Evolutionary conservation across 2,888 invertebrate genomes (phyloP), one percentile per base, ranked within the genome.

Genomic region (Drosophila pseudotakahashii): DNA sequence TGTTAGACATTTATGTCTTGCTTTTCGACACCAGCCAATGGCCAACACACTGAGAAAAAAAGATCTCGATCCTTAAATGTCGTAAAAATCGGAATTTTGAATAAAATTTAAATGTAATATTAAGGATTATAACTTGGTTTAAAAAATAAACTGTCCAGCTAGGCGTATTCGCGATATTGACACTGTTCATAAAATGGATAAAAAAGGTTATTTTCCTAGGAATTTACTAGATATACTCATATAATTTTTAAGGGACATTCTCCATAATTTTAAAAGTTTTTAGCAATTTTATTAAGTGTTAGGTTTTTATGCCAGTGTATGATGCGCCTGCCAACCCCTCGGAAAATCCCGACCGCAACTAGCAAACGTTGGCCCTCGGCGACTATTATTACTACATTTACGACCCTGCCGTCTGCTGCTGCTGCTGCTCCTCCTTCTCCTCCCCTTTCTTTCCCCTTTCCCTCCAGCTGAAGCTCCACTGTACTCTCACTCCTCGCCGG

Each of bases 1-100:
- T 87, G 87, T 72, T 79, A 69, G 85, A 87, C 87, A 81, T 82
- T 82, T 76, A 82, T 84, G 87, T 81, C 64, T 77, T 84, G 84
- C 50, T 77, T 79, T 77, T 84, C 81, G 62, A 77, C 86, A 85
- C 79, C 73, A 77, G 59, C 60, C 66, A 63, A 53, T 54, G 76
- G 69, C 32, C 19, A n/a, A 11, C 9, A 41, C 58, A 59, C 39
- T 32, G 54, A 23, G 11, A 19, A 30, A 23, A 19, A 19, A 58
- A 19, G 2, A 19, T 19, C 26, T 26, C 7, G 6, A 26, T 26
- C 1, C 7, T 26, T 0, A 26, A 2, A 26, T 26, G 19, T 19
- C 6, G 1, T 26, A 26, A 26, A 26, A 6, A 26, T n/a, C 26
- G 6, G 6, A 6, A 26, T 26, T 6, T 26, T 26, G 26, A 26